Evolutionary conservation across 2,113 vertebrate genomes (phyloP).

Genomic region (Neotoma lepida): DNA sequence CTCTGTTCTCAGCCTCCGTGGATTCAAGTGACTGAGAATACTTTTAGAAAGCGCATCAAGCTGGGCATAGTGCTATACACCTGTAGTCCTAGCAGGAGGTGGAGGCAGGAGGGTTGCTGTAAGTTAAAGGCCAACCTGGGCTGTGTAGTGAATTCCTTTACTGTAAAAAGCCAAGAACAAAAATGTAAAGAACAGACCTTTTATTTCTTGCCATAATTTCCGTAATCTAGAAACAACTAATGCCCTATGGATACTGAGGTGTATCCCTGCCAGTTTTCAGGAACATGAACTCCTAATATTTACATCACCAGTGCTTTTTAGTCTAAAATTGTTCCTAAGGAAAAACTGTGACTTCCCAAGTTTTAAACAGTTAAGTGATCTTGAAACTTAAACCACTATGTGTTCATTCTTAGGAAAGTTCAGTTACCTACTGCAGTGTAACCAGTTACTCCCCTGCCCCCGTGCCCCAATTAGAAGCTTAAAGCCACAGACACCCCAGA

Average conservation of each 20-base stretch:
- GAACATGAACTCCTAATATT: neutral
- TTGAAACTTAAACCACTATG: neutral
- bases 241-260: neutral
- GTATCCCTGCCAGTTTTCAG: neutral
- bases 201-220: neutral
- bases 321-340: neutral
- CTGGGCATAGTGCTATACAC: neutral
- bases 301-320: neutral
- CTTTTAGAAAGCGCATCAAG: neutral
- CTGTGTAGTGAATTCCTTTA: neutral
- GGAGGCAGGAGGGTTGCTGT: neutral
- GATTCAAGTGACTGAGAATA: neutral
- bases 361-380: slow-evolving; percentile 26
- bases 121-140: neutral
- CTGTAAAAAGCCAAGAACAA: neutral
- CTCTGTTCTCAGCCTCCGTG: neutral
- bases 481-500: neutral
- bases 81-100: neutral
- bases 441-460: neutral
- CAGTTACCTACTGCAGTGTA: neutral
- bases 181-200: neutral
- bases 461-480: neutral
- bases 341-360: neutral
- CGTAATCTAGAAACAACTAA: neutral
- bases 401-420: neutral